Conservation (phyloP, 2,113 vertebrate genomes). For the Cryptomyrus ogoouensis region DNA sequence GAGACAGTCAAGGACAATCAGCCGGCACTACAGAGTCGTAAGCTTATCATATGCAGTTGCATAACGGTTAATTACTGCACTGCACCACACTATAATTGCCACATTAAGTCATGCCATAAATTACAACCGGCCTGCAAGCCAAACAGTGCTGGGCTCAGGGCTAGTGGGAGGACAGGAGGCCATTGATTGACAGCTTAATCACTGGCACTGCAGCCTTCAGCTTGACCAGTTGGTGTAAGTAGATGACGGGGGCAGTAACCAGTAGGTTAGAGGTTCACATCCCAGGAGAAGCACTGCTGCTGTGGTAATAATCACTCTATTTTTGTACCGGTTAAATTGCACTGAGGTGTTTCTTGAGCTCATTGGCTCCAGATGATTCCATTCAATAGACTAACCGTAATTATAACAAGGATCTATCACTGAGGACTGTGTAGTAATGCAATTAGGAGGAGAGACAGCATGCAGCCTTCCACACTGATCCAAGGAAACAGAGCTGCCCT, state of each 20-base stretch:
- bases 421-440: neutral
- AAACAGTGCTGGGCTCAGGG: neutral
- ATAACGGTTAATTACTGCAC: conserved; percentile 16
- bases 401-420: neutral
- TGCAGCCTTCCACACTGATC: neutral
- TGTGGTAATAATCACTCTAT: neutral
- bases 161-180: neutral
- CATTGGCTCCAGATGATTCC: neutral
- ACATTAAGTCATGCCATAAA: conserved; percentile 19
- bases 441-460: neutral
- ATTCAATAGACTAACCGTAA: neutral
- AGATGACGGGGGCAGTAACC: neutral
- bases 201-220: neutral
- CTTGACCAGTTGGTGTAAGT: neutral
- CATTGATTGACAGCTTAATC: neutral
- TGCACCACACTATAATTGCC: conserved; percentile 11
- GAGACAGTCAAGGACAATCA: conserved; percentile 6
- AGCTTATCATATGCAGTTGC: conserved; percentile 2
- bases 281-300: neutral
- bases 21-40: neutral
- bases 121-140: neutral
- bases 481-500: neutral
- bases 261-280: conserved; percentile 8
- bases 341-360: neutral
- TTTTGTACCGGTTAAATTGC: neutral